Evolutionary conservation across 2,888 invertebrate species (phyloP).

Genomic region (Archips crataeganus): DNA sequence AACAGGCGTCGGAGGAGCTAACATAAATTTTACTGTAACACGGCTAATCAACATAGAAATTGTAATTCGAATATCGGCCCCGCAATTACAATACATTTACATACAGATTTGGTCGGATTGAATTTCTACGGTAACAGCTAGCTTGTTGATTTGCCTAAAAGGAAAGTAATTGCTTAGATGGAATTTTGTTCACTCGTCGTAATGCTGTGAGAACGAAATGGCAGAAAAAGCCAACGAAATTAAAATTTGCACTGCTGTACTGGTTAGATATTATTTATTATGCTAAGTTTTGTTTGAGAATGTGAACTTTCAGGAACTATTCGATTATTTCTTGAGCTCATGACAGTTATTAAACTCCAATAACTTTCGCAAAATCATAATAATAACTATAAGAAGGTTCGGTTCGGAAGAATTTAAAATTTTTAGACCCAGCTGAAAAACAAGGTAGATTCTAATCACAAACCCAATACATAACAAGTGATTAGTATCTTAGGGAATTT

Average conservation of each 20-base stretch:
- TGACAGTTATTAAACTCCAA: too few species aligned
- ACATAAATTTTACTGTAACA: constrained; percentile 70
- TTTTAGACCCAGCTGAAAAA: too few species aligned
- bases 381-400: too few species aligned
- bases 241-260: constrained; percentile 7
- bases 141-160: constrained; percentile 83
- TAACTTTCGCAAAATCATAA: too few species aligned
- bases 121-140: constrained; percentile 71
- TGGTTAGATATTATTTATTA: not conserved
- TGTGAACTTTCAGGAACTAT: not conserved
- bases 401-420: too few species aligned
- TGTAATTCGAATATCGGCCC: constrained; percentile 78
- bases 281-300: not conserved
- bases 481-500: not conserved
- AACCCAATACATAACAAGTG: too few species aligned
- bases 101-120: constrained; percentile 81
- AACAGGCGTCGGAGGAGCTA: constrained; percentile 58
- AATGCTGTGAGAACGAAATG: constrained; percentile 37
- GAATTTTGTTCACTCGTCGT: constrained; percentile 63
- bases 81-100: constrained; percentile 82
- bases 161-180: constrained; percentile 76
- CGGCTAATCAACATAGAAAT: constrained; percentile 75
- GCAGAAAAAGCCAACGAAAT: constrained; percentile 34
- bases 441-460: too few species aligned
- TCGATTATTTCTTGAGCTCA: too few species aligned